phyloP scores from a whole-genome alignment of 2,888 invertebrate species.

The Microdon myrmicae region DNA sequence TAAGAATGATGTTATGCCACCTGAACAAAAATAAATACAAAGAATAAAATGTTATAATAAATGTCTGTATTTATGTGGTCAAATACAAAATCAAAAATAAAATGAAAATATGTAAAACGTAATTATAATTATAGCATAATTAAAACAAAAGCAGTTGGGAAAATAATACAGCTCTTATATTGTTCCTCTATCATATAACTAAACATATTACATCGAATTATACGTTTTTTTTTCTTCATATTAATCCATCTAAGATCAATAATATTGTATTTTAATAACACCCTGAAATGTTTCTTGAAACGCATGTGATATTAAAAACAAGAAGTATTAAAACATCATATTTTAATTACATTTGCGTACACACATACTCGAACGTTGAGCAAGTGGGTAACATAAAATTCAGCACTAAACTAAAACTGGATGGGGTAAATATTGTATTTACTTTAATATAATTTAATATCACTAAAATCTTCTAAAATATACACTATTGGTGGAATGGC shows the following conservation, averaged over 20 bases:
- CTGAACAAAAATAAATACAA: conserved; percentile 13
- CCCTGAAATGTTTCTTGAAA: conserved; percentile 28
- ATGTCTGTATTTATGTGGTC: neutral
- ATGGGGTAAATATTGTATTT: conserved; percentile 51
- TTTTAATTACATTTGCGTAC: conserved; percentile 19
- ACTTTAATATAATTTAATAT: conserved; percentile 1
- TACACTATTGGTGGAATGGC: too few relatives aligned
- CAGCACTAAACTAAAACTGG: conserved; percentile 45
- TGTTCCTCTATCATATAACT: too few relatives aligned
- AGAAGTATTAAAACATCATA: conserved; percentile 14
- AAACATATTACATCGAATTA: conserved; percentile 15
- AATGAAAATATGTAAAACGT: conserved; percentile 10
- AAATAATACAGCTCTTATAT: too few relatives aligned
- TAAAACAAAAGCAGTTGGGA: conserved; percentile 45
- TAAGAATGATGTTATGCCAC: conserved; percentile 28
- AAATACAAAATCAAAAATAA: conserved; percentile 5
- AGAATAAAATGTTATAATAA: conserved; percentile 4
- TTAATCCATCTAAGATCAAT: too few relatives aligned
- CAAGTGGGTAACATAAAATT: conserved; percentile 32
- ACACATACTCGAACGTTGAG: conserved; percentile 37
- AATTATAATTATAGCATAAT: too few relatives aligned
- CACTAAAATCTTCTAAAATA: too few relatives aligned
- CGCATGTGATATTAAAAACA: conserved; percentile 34
- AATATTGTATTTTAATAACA: conserved; percentile 14
- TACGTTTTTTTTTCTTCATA: conserved; percentile 3